Evolutionary conservation across 2,888 invertebrate species (phyloP).

Genomic region (Euspilapteryx auroguttella): DNA sequence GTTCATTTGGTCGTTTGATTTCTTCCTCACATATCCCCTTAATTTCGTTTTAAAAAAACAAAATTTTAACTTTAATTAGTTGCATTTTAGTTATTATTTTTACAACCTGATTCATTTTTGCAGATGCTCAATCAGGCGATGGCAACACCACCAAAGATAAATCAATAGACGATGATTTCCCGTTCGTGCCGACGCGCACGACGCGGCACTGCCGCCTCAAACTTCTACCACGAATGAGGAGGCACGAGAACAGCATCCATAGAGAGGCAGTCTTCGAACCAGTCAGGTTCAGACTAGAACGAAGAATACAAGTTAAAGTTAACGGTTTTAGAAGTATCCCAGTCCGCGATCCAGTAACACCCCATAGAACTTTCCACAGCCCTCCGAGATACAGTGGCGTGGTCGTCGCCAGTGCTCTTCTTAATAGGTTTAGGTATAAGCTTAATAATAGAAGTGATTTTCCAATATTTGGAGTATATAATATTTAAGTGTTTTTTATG

Average conservation of each 20-base stretch:
- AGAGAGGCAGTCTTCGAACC: constrained; percentile 32
- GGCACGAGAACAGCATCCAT: no score
- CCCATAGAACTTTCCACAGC: constrained; percentile 9
- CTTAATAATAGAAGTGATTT: constrained; percentile 23
- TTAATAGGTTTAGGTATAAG: constrained; percentile 46
- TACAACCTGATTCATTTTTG: background rate
- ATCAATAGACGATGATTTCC: background rate
- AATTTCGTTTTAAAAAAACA: no score
- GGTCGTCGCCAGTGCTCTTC: constrained; percentile 29
- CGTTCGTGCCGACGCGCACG: background rate
- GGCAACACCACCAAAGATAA: constrained; percentile 9
- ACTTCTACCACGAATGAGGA: background rate
- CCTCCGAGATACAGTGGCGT: constrained; percentile 12
- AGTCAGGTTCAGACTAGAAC: constrained; percentile 3
- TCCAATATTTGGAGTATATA: constrained; percentile 41
- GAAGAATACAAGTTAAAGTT: constrained; percentile 4
- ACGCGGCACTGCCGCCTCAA: background rate
- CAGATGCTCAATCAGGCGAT: constrained; percentile 9
- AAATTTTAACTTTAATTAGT: no score
- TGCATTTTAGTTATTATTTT: no score
- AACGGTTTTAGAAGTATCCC: constrained; percentile 5
- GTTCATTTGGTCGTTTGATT: no score
- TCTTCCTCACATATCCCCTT: no score
- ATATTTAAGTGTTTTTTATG: no score
- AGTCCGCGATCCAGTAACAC: constrained; percentile 8